Percentiles rank a stretch among this genome's conserved stretches.
Evolutionary conservation across 2,113 vertebrate genomes (phyloP).

Genomic region (Dipodomys merriami): DNA sequence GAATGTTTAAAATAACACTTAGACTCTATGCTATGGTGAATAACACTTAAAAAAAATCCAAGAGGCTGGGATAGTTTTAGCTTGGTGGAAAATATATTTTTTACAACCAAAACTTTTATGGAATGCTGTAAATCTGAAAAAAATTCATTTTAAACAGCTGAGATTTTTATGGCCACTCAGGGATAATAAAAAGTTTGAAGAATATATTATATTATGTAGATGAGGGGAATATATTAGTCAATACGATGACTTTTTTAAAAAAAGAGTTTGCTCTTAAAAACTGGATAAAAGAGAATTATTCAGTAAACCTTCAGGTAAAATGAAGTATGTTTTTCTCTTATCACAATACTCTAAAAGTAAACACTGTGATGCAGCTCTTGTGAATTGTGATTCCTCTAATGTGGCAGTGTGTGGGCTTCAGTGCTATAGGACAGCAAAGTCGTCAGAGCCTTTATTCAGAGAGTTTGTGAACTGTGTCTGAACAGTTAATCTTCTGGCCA

Average conservation of each 20-base stretch:
- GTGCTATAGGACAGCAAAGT: not conserved
- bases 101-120: conserved; percentile 66
- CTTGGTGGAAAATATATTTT: conserved; percentile 66
- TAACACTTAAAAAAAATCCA: conserved; percentile 17
- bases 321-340: conserved; percentile 48
- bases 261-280: conserved; percentile 65
- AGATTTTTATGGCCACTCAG: conserved; percentile 78
- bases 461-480: not conserved
- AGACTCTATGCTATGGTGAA: conserved; percentile 42
- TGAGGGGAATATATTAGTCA: conserved; percentile 62
- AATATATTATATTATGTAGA: conserved; percentile 62
- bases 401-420: not conserved
- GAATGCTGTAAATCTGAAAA: conserved; percentile 74
- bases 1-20: conserved; percentile 61
- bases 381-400: not conserved
- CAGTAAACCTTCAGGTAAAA: conserved; percentile 48
- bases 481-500: not conserved
- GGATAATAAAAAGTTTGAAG: conserved; percentile 75
- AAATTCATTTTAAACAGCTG: conserved; percentile 74
- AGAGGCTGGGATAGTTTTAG: conserved; percentile 46
- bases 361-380: not conserved
- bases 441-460: not conserved
- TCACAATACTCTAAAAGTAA: not conserved
- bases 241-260: conserved; percentile 66
- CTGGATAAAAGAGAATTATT: conserved; percentile 49